Base-by-base conservation (phyloP, 2,888 invertebrate species). In the Abrostola tripartita region DNA sequence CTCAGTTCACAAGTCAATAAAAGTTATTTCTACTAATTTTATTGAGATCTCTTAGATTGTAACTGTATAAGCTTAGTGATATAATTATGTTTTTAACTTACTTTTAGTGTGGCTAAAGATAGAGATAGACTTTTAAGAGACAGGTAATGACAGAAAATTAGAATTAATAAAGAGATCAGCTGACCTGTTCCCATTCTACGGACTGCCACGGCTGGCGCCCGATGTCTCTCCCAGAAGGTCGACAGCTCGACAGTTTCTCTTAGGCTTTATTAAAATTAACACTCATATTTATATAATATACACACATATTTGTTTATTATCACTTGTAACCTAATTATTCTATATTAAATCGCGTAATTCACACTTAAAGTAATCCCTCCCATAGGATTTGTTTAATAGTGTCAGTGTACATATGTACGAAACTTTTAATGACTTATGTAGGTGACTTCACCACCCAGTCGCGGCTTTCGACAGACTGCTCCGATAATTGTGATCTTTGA, bases 161-260 rank as follows among this genome's bases (percentile, higher is more conserved):
- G 9, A 47, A 24, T 24, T 24, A 4, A 42, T 42, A 47, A 50
- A 1, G 7, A 9, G 24, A 65, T 65, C 56, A 70, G 85, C 92
- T 94, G 87, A 97, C 97, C 96, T 95, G 96, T 96, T 79, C 96
- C 96, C 97, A 97, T 97, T 87, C 96, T 97, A 85, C 96, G 96
- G 90, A 96, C 95, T 79, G 93, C 90, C 90, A 90, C 92, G 92
- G 94, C 85, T 85, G 95, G 95, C 90, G 94, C 86, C 93, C 96
- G 95, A 81, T 95, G 95, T 85, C 96, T 95, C 78, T 95, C 95
- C 96, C 96, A 96, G 89, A 96, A 95, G 73, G 95, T 89, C 86
- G 95, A 94, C 94, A 95, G 94, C 88, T 88, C 95, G 91, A 81
- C 79, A 76, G 77, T 81, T 87, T 68, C 52, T 61, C 12, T 41